Conservation (phyloP, 1,140 invertebrate species). For the Euwallacea fornicatus region DNA sequence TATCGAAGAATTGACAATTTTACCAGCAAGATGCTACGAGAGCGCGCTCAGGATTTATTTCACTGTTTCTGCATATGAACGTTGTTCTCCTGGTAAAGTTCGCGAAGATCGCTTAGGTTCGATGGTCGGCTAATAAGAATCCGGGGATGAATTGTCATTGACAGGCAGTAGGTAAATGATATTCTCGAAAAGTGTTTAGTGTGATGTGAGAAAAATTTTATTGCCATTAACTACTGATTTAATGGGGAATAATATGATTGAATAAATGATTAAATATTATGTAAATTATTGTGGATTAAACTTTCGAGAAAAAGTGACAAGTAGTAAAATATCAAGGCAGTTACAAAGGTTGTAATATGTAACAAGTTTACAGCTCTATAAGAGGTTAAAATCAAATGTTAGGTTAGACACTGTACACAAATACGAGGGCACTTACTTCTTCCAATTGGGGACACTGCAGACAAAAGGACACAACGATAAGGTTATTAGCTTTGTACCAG, state of each 20-base stretch:
- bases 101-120: too few species aligned
- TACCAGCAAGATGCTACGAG: neutral
- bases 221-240: neutral
- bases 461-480: constrained; percentile 41
- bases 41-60: neutral
- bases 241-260: neutral
- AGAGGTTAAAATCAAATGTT: neutral
- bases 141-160: too few species aligned
- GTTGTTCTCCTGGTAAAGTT: too few species aligned
- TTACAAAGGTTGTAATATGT: neutral
- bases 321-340: constrained; percentile 25
- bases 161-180: too few species aligned
- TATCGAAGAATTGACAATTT: neutral
- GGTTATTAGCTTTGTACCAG: constrained; percentile 18
- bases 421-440: constrained; percentile 50
- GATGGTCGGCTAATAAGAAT: too few species aligned
- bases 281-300: neutral
- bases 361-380: neutral
- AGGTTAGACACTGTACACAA: constrained; percentile 40
- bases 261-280: neutral
- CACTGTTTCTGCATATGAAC: neutral
- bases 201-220: too few species aligned
- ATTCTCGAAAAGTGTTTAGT: too few species aligned
- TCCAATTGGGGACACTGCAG: constrained; percentile 51
- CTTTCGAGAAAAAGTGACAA: neutral